A percentile compares a stretch with the other conserved stretches of the same genome.
These are phyloP conservation scores for Oithona nana DNA, from an alignment of 2,888 invertebrate species.

Conservation along the genomic window DNA sequence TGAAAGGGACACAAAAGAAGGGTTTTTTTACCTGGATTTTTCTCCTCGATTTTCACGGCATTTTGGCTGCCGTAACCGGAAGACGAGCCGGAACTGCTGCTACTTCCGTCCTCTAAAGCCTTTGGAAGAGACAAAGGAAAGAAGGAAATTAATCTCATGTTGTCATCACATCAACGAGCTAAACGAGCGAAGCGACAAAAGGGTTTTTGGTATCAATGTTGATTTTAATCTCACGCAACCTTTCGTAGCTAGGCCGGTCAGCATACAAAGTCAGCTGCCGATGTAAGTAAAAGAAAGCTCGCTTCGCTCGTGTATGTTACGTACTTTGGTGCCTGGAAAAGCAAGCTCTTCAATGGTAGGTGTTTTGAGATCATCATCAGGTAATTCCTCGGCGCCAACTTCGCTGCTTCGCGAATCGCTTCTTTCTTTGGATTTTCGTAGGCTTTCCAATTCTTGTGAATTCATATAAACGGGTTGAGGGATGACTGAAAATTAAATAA, in stretches of 20 bases:
- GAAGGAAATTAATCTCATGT: not conserved
- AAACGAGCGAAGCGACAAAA: not conserved
- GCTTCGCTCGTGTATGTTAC: not conserved
- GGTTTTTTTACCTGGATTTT: no score
- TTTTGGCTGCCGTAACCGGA: slow-evolving; percentile 11
- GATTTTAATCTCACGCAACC: not conserved
- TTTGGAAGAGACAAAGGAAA: not conserved
- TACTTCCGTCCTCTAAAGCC: not conserved
- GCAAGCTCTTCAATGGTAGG: slow-evolving; percentile 11
- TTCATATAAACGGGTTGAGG: slow-evolving; percentile 16
- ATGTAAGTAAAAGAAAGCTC: no score
- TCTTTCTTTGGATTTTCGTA: not conserved
- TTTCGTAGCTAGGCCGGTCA: not conserved
- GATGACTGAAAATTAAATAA: slow-evolving; percentile 2
- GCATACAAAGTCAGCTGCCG: not conserved
- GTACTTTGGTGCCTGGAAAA: slow-evolving; percentile 10
- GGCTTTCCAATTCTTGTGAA: slow-evolving; percentile 5
- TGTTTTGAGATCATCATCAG: slow-evolving; percentile 11
- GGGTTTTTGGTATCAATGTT: not conserved
- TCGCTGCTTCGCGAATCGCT: not conserved
- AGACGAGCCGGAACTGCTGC: slow-evolving; percentile 12
- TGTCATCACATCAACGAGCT: not conserved
- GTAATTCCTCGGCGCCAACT: not conserved
- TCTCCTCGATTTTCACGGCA: slow-evolving; percentile 10
- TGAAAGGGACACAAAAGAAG: no score